Evolutionary conservation across 2,888 invertebrate genomes (phyloP).

Genomic region (Cotesia congregata): DNA sequence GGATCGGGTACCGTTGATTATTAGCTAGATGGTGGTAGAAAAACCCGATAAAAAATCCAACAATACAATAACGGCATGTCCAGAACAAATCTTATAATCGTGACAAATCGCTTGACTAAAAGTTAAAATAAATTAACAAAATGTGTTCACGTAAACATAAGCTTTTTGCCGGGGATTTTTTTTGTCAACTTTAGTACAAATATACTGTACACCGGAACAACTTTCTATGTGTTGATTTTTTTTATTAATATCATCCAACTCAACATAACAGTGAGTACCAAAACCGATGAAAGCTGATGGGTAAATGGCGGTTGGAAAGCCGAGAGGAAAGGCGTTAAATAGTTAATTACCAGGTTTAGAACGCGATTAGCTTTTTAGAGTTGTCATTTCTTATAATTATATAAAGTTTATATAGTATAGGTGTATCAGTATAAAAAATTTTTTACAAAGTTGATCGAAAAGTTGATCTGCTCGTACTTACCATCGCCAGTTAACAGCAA

Average conservation of each 20-base stretch:
- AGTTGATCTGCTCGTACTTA: not conserved
- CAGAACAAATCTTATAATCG: slow-evolving; percentile 29
- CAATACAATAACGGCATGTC: slow-evolving; percentile 34
- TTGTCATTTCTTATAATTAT: not conserved
- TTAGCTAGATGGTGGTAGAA: slow-evolving; percentile 23
- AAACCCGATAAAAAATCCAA: slow-evolving; percentile 25
- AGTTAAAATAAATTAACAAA: slow-evolving; percentile 7
- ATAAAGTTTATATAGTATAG: not conserved
- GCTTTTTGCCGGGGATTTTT: not conserved
- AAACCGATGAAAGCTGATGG: not conserved
- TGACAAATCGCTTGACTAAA: slow-evolving; percentile 27
- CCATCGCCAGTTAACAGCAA: no score
- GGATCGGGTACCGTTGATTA: slow-evolving; percentile 1
- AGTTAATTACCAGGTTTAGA: not conserved
- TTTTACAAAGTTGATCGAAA: not conserved
- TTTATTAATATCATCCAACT: no score
- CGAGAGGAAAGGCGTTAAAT: not conserved
- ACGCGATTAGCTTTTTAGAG: not conserved
- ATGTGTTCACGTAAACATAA: not conserved
- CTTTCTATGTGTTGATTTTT: no score
- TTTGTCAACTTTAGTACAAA: not conserved
- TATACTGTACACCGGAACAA: not conserved
- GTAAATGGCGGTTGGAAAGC: not conserved
- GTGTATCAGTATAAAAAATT: not conserved
- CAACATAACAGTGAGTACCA: not conserved